Conservation (phyloP, 2,113 vertebrate genomes). For the Hemibagrus wyckioides region DNA sequence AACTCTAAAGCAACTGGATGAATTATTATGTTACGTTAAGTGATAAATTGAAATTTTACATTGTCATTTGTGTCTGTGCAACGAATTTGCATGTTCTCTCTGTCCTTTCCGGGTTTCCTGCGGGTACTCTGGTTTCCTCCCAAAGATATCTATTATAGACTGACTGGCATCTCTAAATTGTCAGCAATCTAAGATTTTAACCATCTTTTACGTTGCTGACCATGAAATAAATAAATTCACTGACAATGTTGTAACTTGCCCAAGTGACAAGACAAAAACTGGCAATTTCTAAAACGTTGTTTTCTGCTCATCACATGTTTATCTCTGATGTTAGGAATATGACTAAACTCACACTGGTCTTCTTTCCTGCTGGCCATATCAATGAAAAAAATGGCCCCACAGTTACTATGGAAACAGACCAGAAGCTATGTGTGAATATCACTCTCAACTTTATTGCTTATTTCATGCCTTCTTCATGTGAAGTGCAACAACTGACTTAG, state of each 20-base stretch:
- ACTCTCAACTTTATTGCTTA: not conserved
- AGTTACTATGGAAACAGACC: slow-evolving; percentile 53
- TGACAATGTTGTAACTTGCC: not conserved
- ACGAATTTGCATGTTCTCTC: no score
- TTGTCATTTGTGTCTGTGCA: no score
- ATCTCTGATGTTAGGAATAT: slow-evolving; percentile 20
- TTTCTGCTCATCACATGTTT: not conserved
- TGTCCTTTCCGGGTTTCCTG: no score
- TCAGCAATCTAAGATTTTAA: not conserved
- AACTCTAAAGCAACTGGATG: not conserved
- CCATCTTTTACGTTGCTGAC: not conserved
- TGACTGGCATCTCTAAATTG: no score
- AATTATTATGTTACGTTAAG: not conserved
- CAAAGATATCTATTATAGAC: no score
- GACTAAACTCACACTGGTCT: slow-evolving; percentile 8
- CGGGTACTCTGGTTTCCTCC: no score
- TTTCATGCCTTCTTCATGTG: not conserved
- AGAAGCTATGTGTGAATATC: slow-evolving; percentile 31
- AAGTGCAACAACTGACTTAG: not conserved
- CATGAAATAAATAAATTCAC: not conserved
- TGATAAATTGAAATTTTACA: not conserved
- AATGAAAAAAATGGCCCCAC: slow-evolving; percentile 8
- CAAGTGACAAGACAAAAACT: no score
- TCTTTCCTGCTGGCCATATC: slow-evolving; percentile 43
- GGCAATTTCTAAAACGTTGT: not conserved